Evolutionary conservation across 2,888 invertebrate genomes (phyloP).

Genomic region (Drosophila atripex): DNA sequence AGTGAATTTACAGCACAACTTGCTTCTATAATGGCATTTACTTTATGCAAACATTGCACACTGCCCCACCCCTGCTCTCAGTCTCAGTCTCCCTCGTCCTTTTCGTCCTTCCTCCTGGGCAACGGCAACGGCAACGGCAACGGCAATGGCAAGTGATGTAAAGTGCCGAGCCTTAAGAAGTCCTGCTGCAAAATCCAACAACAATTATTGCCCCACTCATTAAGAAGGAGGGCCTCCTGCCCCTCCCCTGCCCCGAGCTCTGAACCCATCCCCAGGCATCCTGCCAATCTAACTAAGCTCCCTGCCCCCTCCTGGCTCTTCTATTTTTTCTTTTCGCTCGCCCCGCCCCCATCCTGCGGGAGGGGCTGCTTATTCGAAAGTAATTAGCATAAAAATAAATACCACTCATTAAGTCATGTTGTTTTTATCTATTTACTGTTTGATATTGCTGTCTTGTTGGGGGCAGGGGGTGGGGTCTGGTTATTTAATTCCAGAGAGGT

Average conservation of each 20-base stretch:
- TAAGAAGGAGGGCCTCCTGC: slow-evolving; percentile 52
- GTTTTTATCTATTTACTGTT: slow-evolving; percentile 74
- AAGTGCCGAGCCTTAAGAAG: slow-evolving; percentile 17
- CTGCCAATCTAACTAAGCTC: slow-evolving; percentile 25
- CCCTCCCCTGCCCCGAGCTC: background rate
- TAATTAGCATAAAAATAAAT: slow-evolving; percentile 79
- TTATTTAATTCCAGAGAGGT: slow-evolving; percentile 1
- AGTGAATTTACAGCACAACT: slow-evolving; percentile 71
- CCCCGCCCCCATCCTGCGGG: background rate
- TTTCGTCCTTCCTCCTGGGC: background rate
- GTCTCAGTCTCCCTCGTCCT: too few relatives aligned
- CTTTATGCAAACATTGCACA: slow-evolving; percentile 60
- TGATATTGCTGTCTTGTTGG: slow-evolving; percentile 54
- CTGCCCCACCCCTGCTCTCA: too few relatives aligned
- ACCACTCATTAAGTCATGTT: slow-evolving; percentile 78
- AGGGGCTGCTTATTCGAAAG: slow-evolving; percentile 66
- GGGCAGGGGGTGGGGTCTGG: slow-evolving; percentile 1
- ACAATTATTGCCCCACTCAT: slow-evolving; percentile 69
- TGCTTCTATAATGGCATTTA: slow-evolving; percentile 73
- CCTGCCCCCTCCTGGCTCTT: slow-evolving; percentile 9
- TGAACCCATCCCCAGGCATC: background rate
- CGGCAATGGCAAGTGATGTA: too few relatives aligned
- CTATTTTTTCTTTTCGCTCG: background rate
- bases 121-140: slow-evolving; percentile 1
- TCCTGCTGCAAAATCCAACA: slow-evolving; percentile 42